A percentile compares a stretch with the other conserved stretches of the same genome.
Conservation (phyloP, 2,797 vertebrate genomes). For the Fratercula arctica region DNA sequence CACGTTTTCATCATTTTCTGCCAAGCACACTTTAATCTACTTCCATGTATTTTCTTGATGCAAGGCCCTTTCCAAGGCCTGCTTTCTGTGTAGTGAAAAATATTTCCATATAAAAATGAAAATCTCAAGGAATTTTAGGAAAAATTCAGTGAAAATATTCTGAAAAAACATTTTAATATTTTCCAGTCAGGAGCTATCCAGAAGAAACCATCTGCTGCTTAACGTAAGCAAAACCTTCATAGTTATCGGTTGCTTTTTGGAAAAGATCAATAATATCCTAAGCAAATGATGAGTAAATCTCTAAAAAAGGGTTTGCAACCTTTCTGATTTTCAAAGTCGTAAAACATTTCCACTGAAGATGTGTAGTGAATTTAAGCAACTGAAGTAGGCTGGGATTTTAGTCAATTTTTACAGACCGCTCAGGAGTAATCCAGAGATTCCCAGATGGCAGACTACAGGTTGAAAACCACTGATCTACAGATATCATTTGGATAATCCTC, state of each 20-base stretch:
- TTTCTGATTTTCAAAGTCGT: constrained; percentile 13
- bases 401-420: not conserved
- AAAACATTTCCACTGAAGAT: not conserved
- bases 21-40: not conserved
- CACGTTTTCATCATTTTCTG: not conserved
- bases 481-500: constrained; percentile 13
- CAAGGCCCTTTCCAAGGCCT: not conserved
- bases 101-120: constrained; percentile 6
- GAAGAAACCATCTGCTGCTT: constrained; percentile 53
- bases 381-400: not conserved
- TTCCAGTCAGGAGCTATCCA: constrained; percentile 12
- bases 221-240: not conserved
- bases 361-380: not conserved
- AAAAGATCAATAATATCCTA: constrained; percentile 41
- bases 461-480: constrained; percentile 6
- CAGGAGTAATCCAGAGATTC: constrained; percentile 18
- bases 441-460: constrained; percentile 16
- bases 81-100: not conserved
- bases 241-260: constrained; percentile 27
- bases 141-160: constrained; percentile 14
- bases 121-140: not conserved
- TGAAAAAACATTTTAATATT: constrained; percentile 6
- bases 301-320: constrained; percentile 16
- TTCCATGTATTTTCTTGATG: not conserved
- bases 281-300: constrained; percentile 14